Conservation (phyloP, 2,113 vertebrate species). For the Seriola quinqueradiata region DNA sequence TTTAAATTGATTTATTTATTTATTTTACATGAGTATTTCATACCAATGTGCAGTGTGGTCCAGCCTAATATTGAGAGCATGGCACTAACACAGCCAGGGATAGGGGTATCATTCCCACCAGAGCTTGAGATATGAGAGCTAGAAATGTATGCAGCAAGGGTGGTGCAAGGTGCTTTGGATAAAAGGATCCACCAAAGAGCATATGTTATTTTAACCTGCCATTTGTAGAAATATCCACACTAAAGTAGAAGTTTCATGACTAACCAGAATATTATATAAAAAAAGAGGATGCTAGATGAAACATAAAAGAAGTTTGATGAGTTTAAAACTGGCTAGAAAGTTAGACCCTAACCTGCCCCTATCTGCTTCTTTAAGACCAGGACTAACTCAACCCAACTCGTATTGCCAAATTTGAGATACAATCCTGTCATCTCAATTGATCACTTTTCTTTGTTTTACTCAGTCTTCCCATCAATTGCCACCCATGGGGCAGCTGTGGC, state of each 20-base stretch:
- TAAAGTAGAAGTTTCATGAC: not conserved
- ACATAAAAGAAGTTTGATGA: not conserved
- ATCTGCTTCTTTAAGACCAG: not conserved
- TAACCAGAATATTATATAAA: not conserved
- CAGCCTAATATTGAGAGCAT: conserved; percentile 29
- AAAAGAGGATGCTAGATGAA: not conserved
- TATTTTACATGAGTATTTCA: conserved; percentile 39
- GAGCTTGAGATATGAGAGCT: conserved; percentile 48
- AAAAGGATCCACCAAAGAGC: conserved; percentile 18
- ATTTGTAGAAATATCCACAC: conserved; percentile 15
- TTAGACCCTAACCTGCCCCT: no score
- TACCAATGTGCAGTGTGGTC: conserved; percentile 8
- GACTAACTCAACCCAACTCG: not conserved
- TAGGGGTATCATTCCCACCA: conserved; percentile 48
- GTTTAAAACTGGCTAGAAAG: not conserved
- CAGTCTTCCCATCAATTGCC: not conserved
- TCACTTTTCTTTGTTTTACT: not conserved
- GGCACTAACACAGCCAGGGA: conserved; percentile 43
- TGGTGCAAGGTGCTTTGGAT: conserved; percentile 47
- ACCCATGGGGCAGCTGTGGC: no score
- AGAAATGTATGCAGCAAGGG: conserved; percentile 42
- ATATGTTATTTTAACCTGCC: conserved; percentile 24
- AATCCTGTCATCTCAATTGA: not conserved
- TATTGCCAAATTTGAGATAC: not conserved
- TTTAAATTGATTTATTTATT: conserved; percentile 34